Evolutionary conservation across 2,888 invertebrate genomes (phyloP), one percentile per base, ranked within the genome.

Genomic region (Malthinus flaveolus): DNA sequence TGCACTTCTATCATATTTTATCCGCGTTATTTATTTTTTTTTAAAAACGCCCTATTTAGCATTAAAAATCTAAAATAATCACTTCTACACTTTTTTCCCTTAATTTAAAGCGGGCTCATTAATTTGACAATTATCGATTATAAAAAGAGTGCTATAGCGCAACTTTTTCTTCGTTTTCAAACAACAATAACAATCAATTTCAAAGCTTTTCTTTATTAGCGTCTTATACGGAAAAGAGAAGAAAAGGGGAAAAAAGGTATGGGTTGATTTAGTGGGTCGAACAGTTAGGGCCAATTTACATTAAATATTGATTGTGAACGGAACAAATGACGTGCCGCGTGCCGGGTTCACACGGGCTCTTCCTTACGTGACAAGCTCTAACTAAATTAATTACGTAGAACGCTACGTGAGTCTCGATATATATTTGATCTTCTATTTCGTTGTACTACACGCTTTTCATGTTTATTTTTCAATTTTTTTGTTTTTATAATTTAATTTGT

Each of bases 271-370:
- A 66, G 66, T 67, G 65, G 62, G 50, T 63, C 54, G 55, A 50
- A 49, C 62, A 63, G 62, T 67, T 67, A 67, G 61, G 63, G 64
- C 64, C 67, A 68, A 68, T 68, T 66, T 66, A 63, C 66, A 66
- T 68, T 68, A 68, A 68, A 68, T 68, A 68, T 68, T 68, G 67
- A 68, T 68, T 68, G 66, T 62, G 65, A 64, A 63, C 58, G 56
- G 53, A 56, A 66, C 65, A 66, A 68, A 65, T 63, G 65, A 64
- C 61, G 65, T 61, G 49, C 57, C 61, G 63, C 64, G 63, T 64
- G 65, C 61, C 52, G 53, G 59, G 64, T 64, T 66, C 65, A 64
- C 66, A 63, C 65, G 61, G 61, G 60, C 56, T 53, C 51, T 61
- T 62, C 59, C 64, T 66, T 68, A 68, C 68, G 68, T 68, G 68